Evolutionary conservation across 1,140 invertebrate genomes (phyloP), one percentile per base, ranked within the genome.

Genomic region (Kradibia gibbosae): DNA sequence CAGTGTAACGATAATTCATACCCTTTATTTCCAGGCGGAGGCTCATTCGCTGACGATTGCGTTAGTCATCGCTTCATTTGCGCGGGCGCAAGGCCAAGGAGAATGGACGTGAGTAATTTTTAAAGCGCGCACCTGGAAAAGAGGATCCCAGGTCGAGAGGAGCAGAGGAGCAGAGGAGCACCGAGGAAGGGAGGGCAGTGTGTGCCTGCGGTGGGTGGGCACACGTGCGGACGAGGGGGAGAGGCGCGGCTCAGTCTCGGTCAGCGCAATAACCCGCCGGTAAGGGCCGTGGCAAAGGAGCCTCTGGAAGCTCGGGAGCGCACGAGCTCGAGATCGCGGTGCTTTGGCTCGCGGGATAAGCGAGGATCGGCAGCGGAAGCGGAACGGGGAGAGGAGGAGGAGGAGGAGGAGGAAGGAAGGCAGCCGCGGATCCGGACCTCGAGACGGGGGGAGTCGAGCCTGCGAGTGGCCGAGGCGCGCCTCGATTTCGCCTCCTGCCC

Each of bases 21-120:
- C 7, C 28, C 42, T 72, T 48, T 72, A 72, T 72, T 72, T 72
- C 20, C 70, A 72, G n/a, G 17, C n/a, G 42, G 50, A n/a, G 36
- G 42, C 50, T 50, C 42, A 50, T 72, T 72, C 25, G n/a, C 42
- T 42, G 39, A 28, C 39, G 25, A 72, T 0, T 72, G 70, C 39
- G 42, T 72, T 28, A 72, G 42, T 72, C 25, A 72, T 72, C 25
- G 65, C 20, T 70, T 13, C 60, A 62, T 62, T 62, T 15, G 5
- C 60, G 20, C 3, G 60, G 7, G 17, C 57, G 65, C 15, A 22
- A 57, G 53, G 25, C 2, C 13, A 36, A 10, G 62, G n/a, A 13
- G 8, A 17, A 42, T 25, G 17, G 62, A 39, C 31, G 34, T 25
- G 13, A 65, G 34, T 34, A 34, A 65, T 15, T 65, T 31, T 34